phyloP scores from a whole-genome alignment of 2,888 invertebrate genomes.

The Cosmorhoe ocellata region DNA sequence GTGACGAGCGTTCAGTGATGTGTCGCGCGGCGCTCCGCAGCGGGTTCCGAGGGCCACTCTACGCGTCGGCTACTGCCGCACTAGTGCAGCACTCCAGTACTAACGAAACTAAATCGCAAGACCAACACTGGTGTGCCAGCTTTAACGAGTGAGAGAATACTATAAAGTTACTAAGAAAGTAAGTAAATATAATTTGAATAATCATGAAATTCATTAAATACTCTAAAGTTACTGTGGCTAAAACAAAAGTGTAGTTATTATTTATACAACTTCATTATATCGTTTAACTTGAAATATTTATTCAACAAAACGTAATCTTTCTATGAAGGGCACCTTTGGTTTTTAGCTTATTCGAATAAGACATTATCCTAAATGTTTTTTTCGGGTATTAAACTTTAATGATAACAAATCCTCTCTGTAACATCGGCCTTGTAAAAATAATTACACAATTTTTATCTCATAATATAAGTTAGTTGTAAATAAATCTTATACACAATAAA shows the following conservation, averaged over 20 bases:
- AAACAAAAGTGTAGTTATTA: slow-evolving; percentile 77
- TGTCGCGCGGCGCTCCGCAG: slow-evolving; percentile 27
- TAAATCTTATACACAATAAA: slow-evolving; percentile 78
- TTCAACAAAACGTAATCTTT: slow-evolving; percentile 82
- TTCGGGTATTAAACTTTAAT: slow-evolving; percentile 76
- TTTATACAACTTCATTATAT: slow-evolving; percentile 79
- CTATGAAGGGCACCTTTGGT: slow-evolving; percentile 93
- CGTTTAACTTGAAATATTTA: slow-evolving; percentile 80
- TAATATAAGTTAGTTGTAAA: slow-evolving; percentile 79
- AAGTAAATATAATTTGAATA: slow-evolving; percentile 83
- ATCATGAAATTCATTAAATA: slow-evolving; percentile 77
- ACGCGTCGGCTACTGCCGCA: slow-evolving; percentile 39
- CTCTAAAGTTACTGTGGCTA: slow-evolving; percentile 78
- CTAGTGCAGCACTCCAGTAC: slow-evolving; percentile 66
- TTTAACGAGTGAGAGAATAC: slow-evolving; percentile 80
- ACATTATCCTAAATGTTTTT: slow-evolving; percentile 78
- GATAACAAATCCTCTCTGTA: slow-evolving; percentile 77
- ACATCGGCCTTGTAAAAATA: slow-evolving; percentile 74
- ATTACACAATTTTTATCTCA: slow-evolving; percentile 64
- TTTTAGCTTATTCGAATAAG: slow-evolving; percentile 88
- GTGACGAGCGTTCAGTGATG: slow-evolving; percentile 52
- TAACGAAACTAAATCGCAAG: slow-evolving; percentile 67
- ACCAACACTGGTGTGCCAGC: slow-evolving; percentile 82
- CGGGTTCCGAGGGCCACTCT: slow-evolving; percentile 13
- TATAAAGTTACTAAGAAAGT: slow-evolving; percentile 80